These are phyloP conservation scores for Melieria omissa DNA, from an alignment of 2,888 invertebrate species.

Conservation along the genomic window DNA sequence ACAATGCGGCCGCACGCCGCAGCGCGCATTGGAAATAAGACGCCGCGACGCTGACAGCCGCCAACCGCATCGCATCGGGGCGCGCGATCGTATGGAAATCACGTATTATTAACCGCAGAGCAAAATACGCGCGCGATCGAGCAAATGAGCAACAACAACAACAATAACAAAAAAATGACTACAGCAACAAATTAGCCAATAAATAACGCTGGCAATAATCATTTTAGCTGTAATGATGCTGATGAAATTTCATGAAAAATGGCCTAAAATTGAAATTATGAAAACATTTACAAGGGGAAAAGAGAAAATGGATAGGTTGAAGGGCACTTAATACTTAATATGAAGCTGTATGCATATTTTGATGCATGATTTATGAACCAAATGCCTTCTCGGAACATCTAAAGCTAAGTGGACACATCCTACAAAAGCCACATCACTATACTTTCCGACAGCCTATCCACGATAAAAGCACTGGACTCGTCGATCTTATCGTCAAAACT, in stretches of 20 bases:
- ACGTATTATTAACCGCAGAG: constrained; percentile 6
- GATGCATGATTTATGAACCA: too few relatives aligned
- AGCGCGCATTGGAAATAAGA: constrained; percentile 20
- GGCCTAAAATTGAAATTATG: constrained; percentile 9
- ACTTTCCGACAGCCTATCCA: too few relatives aligned
- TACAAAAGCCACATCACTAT: too few relatives aligned
- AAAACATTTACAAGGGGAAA: constrained; percentile 4
- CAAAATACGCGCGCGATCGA: background rate
- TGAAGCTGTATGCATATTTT: too few relatives aligned
- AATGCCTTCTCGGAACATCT: too few relatives aligned
- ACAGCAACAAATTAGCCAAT: constrained; percentile 34
- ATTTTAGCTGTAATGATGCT: constrained; percentile 16
- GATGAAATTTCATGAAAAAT: constrained; percentile 29
- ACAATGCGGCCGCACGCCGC: constrained; percentile 11
- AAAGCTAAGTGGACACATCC: too few relatives aligned
- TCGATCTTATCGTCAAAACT: too few relatives aligned
- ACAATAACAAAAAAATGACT: background rate
- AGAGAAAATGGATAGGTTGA: too few relatives aligned
- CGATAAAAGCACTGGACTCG: too few relatives aligned
- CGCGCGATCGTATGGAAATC: constrained; percentile 21
- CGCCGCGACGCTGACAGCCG: constrained; percentile 10
- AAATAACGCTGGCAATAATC: constrained; percentile 34
- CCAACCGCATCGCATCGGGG: background rate
- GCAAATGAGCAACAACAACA: background rate
- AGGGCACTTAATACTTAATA: too few relatives aligned